Evolutionary conservation across 1,140 invertebrate genomes (phyloP), one percentile per base, ranked within the genome.

Genomic region (Copidosoma floridanum): DNA sequence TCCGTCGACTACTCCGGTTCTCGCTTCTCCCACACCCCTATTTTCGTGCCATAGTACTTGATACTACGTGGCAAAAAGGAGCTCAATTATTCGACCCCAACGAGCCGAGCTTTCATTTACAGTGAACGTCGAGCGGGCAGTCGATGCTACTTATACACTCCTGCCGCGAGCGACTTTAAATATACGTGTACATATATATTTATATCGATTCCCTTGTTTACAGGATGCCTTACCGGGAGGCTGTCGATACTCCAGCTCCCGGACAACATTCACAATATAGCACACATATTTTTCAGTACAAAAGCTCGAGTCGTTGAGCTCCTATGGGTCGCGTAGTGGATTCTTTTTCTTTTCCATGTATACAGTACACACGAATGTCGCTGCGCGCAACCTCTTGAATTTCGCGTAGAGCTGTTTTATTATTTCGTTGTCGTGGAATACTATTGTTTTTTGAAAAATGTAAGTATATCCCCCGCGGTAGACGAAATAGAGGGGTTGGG

Each of bases 211-310:
- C 6, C 43, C 40, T 60, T 21, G 8, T 59, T 46, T 61, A 62
- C 63, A 62, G 47, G 46, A n/a, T 3, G 16, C 32, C 46, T 24
- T 18, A 35, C 53, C 56, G 66, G 69, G 69, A 72, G 70, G 51
- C 72, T 73, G 72, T 73, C 50, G 70, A 76, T 75, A 74, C 74
- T 73, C 73, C 72, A 74, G 72, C 71, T 72, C 70, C 68, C 62
- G n/a, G n/a, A n/a, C n/a, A n/a, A n/a, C n/a, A n/a, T n/a, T n/a
- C n/a, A n/a, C n/a, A n/a, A n/a, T n/a, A n/a, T n/a, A n/a, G n/a
- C n/a, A n/a, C n/a, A n/a, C n/a, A n/a, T n/a, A n/a, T n/a, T n/a
- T n/a, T n/a, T n/a, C n/a, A n/a, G n/a, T n/a, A n/a, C n/a, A n/a
- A n/a, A n/a, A n/a, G n/a, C n/a, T 37, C 23, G 20, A 27, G 20